Evolutionary conservation across 2,113 vertebrate species (phyloP).

Genomic region (Gallinago media): DNA sequence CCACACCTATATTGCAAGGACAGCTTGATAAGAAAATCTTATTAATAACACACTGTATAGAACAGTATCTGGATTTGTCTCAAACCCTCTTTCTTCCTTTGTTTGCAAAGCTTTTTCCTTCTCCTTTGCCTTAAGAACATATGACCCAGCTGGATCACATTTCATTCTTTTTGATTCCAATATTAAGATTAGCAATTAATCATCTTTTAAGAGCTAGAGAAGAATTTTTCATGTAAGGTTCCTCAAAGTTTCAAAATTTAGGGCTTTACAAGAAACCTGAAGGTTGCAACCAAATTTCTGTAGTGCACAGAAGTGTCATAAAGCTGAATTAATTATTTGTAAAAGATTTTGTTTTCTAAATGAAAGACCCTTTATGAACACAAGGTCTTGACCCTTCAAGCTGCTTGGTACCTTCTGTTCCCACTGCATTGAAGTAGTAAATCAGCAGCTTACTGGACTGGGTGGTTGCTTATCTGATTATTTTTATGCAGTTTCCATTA

Average conservation of each 20-base stretch:
- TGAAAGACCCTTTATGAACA: not conserved
- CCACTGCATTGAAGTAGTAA: not conserved
- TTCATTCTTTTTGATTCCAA: constrained; percentile 3
- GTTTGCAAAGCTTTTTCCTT: not conserved
- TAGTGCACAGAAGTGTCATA: not conserved
- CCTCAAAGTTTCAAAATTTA: not conserved
- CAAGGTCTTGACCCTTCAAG: not conserved
- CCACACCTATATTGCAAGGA: not conserved
- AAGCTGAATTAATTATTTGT: not conserved
- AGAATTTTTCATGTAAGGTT: not conserved
- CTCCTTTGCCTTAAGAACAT: not conserved
- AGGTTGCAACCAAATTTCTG: not conserved
- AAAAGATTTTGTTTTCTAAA: not conserved
- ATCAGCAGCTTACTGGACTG: not conserved
- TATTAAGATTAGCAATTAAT: not conserved
- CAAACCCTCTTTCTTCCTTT: not conserved
- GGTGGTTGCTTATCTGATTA: not conserved
- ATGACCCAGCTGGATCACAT: not conserved
- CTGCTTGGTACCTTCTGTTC: constrained; percentile 6
- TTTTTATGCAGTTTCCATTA: not conserved
- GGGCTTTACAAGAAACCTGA: not conserved
- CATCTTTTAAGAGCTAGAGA: not conserved
- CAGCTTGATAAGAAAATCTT: not conserved
- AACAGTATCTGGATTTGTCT: not conserved
- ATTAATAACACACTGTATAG: not conserved